Evolutionary conservation across 2,113 vertebrate genomes (phyloP).

Genomic region (Esox niger): DNA sequence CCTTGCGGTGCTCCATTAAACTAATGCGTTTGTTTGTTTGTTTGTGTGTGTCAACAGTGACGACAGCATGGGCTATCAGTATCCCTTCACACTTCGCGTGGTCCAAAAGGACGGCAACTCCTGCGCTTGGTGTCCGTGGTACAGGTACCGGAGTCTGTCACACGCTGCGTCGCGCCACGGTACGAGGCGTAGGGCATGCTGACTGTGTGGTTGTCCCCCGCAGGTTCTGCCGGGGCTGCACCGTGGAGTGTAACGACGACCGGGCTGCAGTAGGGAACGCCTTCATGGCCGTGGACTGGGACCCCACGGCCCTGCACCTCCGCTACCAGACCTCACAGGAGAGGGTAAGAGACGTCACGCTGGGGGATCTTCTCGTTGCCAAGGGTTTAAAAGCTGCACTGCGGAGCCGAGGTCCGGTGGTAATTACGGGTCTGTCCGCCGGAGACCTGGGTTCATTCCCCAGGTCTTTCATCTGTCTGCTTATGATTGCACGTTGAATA

Average conservation of each 20-base stretch:
- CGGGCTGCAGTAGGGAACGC: conserved; percentile 78
- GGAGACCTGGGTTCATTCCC: too few relatives aligned
- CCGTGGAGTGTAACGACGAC: conserved; percentile 82
- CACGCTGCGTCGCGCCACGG: too few relatives aligned
- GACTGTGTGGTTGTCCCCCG: not conserved
- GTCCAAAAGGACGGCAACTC: conserved; percentile 88
- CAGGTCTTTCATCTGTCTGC: too few relatives aligned
- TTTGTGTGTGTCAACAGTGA: conserved; percentile 70
- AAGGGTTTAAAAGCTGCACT: too few relatives aligned
- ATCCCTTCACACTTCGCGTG: conserved; percentile 84
- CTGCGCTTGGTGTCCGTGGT: conserved; percentile 87
- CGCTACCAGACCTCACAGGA: conserved; percentile 89
- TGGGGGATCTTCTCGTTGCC: too few relatives aligned
- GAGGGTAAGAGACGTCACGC: conserved; percentile 68
- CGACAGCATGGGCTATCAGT: conserved; percentile 88
- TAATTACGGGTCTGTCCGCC: too few relatives aligned
- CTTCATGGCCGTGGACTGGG: conserved; percentile 86
- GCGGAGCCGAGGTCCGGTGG: too few relatives aligned
- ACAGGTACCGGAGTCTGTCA: conserved; percentile 71
- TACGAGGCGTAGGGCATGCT: not conserved
- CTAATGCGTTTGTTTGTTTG: not conserved
- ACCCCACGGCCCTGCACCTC: conserved; percentile 85
- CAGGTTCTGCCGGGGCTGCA: conserved; percentile 87
- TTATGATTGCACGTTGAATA: too few relatives aligned
- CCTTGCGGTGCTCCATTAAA: not conserved